phyloP scores from a whole-genome alignment of 2,113 vertebrate genomes.

The Pyrgilauda ruficollis region DNA sequence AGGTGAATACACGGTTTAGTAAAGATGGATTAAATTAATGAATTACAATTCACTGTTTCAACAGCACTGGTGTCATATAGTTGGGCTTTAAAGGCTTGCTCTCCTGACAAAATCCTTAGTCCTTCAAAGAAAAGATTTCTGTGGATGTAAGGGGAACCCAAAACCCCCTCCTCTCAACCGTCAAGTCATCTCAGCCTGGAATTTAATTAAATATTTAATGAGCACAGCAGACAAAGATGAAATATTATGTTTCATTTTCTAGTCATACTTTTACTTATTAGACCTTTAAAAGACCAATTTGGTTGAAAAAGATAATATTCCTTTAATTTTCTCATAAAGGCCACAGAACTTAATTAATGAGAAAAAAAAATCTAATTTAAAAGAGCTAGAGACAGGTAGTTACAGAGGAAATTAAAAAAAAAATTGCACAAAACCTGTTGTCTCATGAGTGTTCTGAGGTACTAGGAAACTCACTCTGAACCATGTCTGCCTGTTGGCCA shows the following conservation, averaged over 20 bases:
- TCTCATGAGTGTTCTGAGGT: neutral
- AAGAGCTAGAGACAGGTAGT: conserved; percentile 12
- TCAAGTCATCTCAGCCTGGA: neutral
- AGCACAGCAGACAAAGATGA: conserved; percentile 57
- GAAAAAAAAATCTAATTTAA: conserved; percentile 24
- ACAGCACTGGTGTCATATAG: neutral
- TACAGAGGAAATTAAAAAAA: neutral
- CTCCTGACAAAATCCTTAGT: neutral
- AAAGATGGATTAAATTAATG: neutral
- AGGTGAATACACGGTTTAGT: neutral
- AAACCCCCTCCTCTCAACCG: neutral
- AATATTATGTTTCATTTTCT: conserved; percentile 62
- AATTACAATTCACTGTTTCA: neutral
- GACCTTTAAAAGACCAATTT: conserved; percentile 58
- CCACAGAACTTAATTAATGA: conserved; percentile 56
- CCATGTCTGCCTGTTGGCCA: neutral
- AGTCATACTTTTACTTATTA: conserved; percentile 51
- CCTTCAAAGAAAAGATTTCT: neutral
- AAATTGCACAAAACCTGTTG: neutral
- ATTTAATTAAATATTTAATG: conserved; percentile 68
- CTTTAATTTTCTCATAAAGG: conserved; percentile 64
- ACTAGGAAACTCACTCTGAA: neutral
- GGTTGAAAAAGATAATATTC: conserved; percentile 53
- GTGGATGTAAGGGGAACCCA: neutral
- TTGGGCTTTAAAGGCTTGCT: neutral